phyloP scores from a whole-genome alignment of 2,113 vertebrate genomes.

The Motacilla tschutschensis region DNA sequence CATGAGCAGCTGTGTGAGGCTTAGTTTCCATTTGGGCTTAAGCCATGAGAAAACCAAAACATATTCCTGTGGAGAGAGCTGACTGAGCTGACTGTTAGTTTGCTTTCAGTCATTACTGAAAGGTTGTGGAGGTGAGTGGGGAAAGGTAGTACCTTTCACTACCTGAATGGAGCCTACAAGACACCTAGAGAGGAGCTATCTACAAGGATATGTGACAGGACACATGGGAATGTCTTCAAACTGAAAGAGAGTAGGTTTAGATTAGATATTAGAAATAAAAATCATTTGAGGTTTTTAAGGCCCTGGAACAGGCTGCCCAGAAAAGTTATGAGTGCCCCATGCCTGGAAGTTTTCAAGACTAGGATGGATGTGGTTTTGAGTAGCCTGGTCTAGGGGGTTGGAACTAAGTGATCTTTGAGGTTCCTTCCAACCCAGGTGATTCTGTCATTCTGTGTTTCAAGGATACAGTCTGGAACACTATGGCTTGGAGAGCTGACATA shows the following conservation, averaged over 20 bases:
- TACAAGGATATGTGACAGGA: neutral
- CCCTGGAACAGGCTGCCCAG: neutral
- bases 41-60: neutral
- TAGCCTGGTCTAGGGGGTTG: neutral
- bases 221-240: neutral
- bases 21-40: neutral
- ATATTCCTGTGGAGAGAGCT: neutral
- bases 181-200: neutral
- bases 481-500: neutral
- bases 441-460: neutral
- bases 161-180: neutral
- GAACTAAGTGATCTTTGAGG: neutral
- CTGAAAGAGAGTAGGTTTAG: neutral
- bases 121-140: neutral
- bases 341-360: neutral
- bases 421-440: neutral
- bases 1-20: neutral
- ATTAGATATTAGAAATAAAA: neutral
- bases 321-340: neutral
- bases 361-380: neutral
- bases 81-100: neutral
- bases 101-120: neutral
- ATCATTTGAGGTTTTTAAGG: neutral
- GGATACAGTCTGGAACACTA: neutral
- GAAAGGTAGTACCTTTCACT: neutral